phyloP scores from a whole-genome alignment of 1,140 invertebrate species.

The Diploscapter pachys region DNA sequence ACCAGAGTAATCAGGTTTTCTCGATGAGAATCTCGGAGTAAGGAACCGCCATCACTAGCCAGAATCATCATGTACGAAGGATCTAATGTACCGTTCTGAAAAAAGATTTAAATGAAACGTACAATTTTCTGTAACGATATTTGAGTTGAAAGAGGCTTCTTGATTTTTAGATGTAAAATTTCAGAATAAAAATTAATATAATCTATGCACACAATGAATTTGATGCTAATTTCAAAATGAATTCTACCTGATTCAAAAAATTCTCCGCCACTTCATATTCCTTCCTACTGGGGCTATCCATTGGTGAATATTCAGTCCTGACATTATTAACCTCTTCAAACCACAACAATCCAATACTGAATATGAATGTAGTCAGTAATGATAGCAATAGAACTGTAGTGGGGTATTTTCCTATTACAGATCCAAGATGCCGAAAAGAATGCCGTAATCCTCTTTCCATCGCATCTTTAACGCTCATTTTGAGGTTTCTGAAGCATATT shows the following conservation, averaged over 20 bases:
- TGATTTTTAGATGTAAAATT: slow-evolving; percentile 3
- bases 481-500: no score
- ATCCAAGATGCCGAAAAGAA: no score
- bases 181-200: background rate
- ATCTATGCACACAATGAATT: background rate
- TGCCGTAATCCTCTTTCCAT: no score
- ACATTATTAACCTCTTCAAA: slow-evolving; percentile 55
- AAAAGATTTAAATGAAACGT: slow-evolving; percentile 12
- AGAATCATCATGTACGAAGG: slow-evolving; percentile 54
- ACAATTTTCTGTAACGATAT: slow-evolving; percentile 26
- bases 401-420: no score
- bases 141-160: background rate
- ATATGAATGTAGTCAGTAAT: slow-evolving; percentile 40
- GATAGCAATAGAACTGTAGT: slow-evolving; percentile 31
- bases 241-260: slow-evolving; percentile 51
- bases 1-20: slow-evolving; percentile 53
- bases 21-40: slow-evolving; percentile 46
- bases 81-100: slow-evolving; percentile 48
- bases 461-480: no score
- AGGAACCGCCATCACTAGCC: slow-evolving; percentile 48
- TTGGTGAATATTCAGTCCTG: slow-evolving; percentile 51
- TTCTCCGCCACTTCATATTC: slow-evolving; percentile 53
- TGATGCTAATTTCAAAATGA: background rate
- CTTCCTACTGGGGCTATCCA: slow-evolving; percentile 49
- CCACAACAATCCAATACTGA: slow-evolving; percentile 41